Evolutionary conservation across 2,113 vertebrate genomes (phyloP).

Genomic region (Ceyx margarethae): DNA sequence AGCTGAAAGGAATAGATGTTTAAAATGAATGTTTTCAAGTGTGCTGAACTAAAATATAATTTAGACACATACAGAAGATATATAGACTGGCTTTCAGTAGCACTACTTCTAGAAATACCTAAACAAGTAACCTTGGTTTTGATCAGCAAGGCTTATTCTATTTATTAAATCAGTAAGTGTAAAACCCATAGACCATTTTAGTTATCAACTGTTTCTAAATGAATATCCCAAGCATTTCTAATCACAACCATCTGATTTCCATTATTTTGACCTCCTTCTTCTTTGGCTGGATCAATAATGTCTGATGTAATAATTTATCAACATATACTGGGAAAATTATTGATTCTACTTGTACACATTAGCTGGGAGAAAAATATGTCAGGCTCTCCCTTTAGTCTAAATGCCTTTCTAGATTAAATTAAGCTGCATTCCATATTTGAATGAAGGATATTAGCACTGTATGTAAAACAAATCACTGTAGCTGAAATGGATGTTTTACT

Average conservation of each 20-base stretch:
- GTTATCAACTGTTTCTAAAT: constrained; percentile 61
- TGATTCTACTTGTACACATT: constrained; percentile 11
- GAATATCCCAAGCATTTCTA: constrained; percentile 60
- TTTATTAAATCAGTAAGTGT: constrained; percentile 27
- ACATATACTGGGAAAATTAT: constrained; percentile 38
- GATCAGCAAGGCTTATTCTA: constrained; percentile 22
- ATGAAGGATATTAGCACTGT: background rate
- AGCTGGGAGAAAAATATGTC: background rate
- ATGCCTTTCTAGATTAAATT: constrained; percentile 29
- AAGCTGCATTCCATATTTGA: background rate
- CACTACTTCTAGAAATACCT: background rate
- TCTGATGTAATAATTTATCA: constrained; percentile 51
- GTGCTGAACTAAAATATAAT: background rate
- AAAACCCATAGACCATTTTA: constrained; percentile 19
- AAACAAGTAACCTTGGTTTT: constrained; percentile 23
- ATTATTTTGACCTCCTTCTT: constrained; percentile 45
- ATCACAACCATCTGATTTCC: constrained; percentile 59
- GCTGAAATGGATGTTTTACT: constrained; percentile 27
- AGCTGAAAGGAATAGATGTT: background rate
- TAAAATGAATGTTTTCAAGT: constrained; percentile 16
- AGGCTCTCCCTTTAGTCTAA: constrained; percentile 8
- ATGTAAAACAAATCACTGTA: constrained; percentile 35
- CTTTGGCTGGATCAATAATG: constrained; percentile 59
- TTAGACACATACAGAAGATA: background rate
- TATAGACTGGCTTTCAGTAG: background rate